Evolutionary conservation across 37 sponge, comb jelly and placozoan genomes (phyloP).

Genomic region (Axinella damicornis): DNA sequence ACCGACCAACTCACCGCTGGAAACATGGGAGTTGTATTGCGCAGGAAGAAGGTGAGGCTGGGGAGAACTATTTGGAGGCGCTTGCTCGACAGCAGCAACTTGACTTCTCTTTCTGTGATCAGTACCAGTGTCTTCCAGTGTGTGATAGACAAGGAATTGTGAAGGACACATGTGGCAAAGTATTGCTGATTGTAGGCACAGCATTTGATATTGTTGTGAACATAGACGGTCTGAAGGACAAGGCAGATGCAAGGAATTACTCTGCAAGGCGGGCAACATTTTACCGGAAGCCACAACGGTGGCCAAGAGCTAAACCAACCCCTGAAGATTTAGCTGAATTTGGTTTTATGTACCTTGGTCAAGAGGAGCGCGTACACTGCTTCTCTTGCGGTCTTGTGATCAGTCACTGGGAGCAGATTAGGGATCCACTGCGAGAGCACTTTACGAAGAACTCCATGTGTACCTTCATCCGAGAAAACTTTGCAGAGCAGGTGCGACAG

Average conservation of each 20-base stretch:
- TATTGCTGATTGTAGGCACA: no score
- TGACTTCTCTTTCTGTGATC: no score
- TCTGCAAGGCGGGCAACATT: constrained; percentile 11
- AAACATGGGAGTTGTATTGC: no score
- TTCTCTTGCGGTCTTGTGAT: constrained; percentile 22
- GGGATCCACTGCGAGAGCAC: constrained; percentile 27
- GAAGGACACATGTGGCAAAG: no score
- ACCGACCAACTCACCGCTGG: no score
- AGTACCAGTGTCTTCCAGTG: no score
- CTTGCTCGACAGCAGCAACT: no score
- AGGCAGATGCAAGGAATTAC: not conserved
- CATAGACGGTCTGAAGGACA: no score
- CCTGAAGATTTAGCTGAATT: constrained; percentile 17
- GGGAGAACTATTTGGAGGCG: no score
- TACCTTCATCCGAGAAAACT: constrained; percentile 11
- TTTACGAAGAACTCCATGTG: not conserved
- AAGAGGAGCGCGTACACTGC: constrained; percentile 25
- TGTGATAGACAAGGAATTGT: no score
- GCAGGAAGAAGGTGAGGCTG: no score
- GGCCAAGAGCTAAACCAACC: not conserved
- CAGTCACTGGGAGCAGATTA: constrained; percentile 31
- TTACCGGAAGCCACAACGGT: not conserved
- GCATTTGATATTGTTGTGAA: not conserved
- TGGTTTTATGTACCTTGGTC: constrained; percentile 61
- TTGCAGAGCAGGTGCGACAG: not conserved